A percentile compares a stretch with the other conserved stretches of the same genome.
phyloP scores from a whole-genome alignment of 2,888 invertebrate species.

The Dryomyza anilis region DNA sequence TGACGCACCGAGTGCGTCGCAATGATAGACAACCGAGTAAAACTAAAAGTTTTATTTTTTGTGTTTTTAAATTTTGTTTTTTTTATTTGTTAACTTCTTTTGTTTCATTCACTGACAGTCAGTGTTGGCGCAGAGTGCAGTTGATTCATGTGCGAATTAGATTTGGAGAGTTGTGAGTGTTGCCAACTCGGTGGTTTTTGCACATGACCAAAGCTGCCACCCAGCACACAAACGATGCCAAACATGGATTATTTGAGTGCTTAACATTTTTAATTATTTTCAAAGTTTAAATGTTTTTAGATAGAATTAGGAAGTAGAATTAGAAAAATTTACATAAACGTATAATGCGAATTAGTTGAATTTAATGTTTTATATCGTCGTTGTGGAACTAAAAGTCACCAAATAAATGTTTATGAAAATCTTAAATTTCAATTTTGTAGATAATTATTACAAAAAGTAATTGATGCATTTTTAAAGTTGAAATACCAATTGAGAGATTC shows the following conservation, averaged over 20 bases:
- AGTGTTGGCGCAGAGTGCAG: not conserved
- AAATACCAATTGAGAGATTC: too few species aligned
- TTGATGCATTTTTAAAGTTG: too few species aligned
- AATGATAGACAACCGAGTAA: not conserved
- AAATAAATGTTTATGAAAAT: not conserved
- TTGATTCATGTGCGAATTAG: conserved; percentile 6
- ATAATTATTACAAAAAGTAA: too few species aligned
- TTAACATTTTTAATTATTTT: too few species aligned
- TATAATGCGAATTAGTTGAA: not conserved
- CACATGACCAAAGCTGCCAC: too few species aligned
- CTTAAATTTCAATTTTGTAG: too few species aligned
- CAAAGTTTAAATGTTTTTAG: too few species aligned
- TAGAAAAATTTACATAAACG: not conserved
- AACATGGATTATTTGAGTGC: too few species aligned
- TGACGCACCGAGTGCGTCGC: not conserved
- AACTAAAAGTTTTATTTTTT: not conserved
- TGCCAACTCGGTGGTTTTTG: too few species aligned
- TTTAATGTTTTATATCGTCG: too few species aligned
- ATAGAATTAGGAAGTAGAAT: too few species aligned
- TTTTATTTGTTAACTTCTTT: not conserved
- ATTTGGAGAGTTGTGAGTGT: not conserved
- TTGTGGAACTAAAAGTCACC: not conserved
- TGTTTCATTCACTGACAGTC: not conserved
- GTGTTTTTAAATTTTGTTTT: not conserved
- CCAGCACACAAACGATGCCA: too few species aligned